Base-by-base conservation (phyloP, 2,113 vertebrate genomes). In the Cyanoramphus novaezelandiae region DNA sequence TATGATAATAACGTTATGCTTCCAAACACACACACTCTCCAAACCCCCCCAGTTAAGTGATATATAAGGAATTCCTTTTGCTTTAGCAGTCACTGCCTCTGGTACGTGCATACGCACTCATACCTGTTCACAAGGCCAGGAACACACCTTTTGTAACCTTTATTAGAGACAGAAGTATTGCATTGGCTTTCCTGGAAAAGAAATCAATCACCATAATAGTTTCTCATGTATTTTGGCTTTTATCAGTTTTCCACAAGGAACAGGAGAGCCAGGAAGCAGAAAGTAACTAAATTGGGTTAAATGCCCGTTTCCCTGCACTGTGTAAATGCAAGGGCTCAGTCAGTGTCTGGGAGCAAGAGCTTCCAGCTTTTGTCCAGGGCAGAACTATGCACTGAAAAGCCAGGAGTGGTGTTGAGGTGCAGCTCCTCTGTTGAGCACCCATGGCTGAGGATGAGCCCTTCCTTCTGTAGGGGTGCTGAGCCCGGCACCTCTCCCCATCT, bases 401-500 rank as follows among this genome's bases (percentile, higher is more conserved):
- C 3, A 0, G n/a, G 47, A 39, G 23, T 14, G 11, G 52, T 2
- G 23, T 3, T 0, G 12, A 10, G 50, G 43, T 3, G 23, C 52
- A 47, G 37, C 37, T 46, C 18, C n/a, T 25, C 23, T 17, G 37
- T 14, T 14, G 84, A 59, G 74, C 35, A 16, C 24, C 1, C 15
- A 3, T 0, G 13, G 50, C 25, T 5, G 57, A 33, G 44, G 55
- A 5, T 11, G 67, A 90, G 6, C 7, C 11, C 19, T 27, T 59
- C 53, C 43, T 60, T 39, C 39, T 10, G 19, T 16, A 14, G 41
- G 4, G 20, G 1, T 18, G 17, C 52, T 5, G 7, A 24, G 41
- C 3, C 0, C 55, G n/a, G 19, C 59, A 7, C 21, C 39, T 50
- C 64, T 50, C 4, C 41, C n/a, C 52, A 3, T 13, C 14, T 1